These are phyloP conservation scores for Callinectes sapidus DNA, from an alignment of 2,888 invertebrate genomes.

Conservation along the genomic window DNA sequence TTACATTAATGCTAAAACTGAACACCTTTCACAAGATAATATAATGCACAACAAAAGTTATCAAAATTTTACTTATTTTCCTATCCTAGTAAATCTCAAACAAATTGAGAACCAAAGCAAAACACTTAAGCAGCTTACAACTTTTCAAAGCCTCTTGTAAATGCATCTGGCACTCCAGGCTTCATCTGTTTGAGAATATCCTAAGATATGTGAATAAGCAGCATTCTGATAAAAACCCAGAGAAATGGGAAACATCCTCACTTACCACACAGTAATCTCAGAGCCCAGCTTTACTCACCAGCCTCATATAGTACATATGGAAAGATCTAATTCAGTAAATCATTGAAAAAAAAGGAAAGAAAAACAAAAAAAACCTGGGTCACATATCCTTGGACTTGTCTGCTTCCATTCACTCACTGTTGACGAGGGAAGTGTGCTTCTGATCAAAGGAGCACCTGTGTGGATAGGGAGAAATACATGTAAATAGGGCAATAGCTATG, in stretches of 20 bases:
- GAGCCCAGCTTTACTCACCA: background rate
- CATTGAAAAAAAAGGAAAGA: background rate
- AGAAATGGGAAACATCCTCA: background rate
- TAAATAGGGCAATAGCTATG: background rate
- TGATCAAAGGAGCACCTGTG: slow-evolving; percentile 50
- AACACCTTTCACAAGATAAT: background rate
- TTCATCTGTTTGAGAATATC: background rate
- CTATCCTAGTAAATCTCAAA: background rate
- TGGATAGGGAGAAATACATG: background rate
- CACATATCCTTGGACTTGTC: background rate
- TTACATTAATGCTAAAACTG: background rate
- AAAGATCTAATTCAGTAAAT: background rate
- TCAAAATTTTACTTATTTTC: background rate
- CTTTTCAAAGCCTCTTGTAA: background rate
- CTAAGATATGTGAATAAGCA: background rate
- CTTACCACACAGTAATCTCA: background rate
- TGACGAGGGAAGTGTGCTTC: slow-evolving; percentile 30
- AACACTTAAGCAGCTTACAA: background rate
- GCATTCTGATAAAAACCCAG: background rate
- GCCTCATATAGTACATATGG: background rate
- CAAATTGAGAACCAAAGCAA: background rate
- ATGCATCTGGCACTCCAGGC: background rate
- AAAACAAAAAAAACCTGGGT: background rate
- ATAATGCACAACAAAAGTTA: background rate
- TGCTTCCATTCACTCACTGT: slow-evolving; percentile 16